A percentile compares a stretch with the other conserved stretches of the same genome.
Evolutionary conservation across 2,888 invertebrate species (phyloP).

Genomic region (Pheosia tremula): DNA sequence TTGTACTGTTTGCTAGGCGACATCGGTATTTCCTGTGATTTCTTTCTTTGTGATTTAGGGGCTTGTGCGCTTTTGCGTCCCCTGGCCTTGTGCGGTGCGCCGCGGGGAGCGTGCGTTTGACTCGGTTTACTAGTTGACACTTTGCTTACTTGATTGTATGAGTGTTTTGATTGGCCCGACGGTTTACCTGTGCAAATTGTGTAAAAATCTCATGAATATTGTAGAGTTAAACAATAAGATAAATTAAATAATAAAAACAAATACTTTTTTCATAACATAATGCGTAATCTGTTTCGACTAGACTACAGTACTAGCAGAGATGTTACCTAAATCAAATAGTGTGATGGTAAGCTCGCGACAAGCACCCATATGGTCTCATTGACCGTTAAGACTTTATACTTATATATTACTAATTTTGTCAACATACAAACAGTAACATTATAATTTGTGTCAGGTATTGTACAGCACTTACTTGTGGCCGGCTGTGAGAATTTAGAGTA

Average conservation of each 20-base stretch:
- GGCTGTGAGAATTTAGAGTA: constrained; percentile 80
- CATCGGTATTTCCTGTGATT: constrained; percentile 57
- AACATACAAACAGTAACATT: too few relatives aligned
- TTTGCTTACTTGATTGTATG: constrained; percentile 83
- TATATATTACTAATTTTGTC: too few relatives aligned
- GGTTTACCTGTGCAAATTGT: constrained; percentile 66
- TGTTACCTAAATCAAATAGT: too few relatives aligned
- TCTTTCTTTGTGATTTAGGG: constrained; percentile 59
- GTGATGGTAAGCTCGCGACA: too few relatives aligned
- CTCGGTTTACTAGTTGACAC: constrained; percentile 80
- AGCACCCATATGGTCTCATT: too few relatives aligned
- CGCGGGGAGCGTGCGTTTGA: constrained; percentile 59
- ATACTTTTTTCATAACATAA: too few relatives aligned
- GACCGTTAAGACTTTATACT: too few relatives aligned
- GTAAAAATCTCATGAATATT: too few relatives aligned
- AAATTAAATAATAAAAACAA: too few relatives aligned
- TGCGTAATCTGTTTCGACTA: too few relatives aligned
- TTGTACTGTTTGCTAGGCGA: constrained; percentile 66
- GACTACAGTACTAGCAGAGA: too few relatives aligned
- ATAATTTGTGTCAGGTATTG: not conserved
- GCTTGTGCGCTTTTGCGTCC: constrained; percentile 51
- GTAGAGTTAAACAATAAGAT: too few relatives aligned
- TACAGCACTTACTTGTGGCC: constrained; percentile 62
- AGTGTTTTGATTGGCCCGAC: constrained; percentile 78
- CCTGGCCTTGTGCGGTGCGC: constrained; percentile 60